These are phyloP conservation scores for Sciurus niger DNA, from an alignment of 2,113 vertebrate species.

Conservation along the genomic window DNA sequence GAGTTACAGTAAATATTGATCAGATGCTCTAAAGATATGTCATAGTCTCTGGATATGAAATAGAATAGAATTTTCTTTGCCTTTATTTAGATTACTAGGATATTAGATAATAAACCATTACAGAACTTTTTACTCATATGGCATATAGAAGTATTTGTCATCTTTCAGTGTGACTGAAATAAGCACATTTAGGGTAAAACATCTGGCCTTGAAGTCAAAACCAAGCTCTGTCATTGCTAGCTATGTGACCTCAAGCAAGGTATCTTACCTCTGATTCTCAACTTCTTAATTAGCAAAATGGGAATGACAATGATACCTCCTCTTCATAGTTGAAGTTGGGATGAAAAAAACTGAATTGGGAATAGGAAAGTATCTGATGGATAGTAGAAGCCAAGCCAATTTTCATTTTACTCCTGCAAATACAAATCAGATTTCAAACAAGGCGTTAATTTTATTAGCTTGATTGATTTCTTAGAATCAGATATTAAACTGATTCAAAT, in stretches of 20 bases:
- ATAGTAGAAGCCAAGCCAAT: background rate
- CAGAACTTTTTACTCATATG: background rate
- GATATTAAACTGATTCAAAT: constrained; percentile 3
- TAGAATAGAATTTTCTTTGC: background rate
- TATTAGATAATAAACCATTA: constrained; percentile 25
- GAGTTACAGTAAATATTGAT: constrained; percentile 21
- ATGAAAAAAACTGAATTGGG: background rate
- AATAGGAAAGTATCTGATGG: background rate
- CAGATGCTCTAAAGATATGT: background rate
- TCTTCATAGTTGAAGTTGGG: background rate
- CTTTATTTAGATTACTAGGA: constrained; percentile 23
- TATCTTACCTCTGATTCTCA: background rate
- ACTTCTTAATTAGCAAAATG: background rate
- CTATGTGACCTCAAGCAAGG: background rate
- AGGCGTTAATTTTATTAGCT: background rate
- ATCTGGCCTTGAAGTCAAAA: constrained; percentile 4
- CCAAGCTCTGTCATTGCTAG: background rate
- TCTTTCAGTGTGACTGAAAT: background rate
- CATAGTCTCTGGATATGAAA: constrained; percentile 42
- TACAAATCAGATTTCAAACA: background rate
- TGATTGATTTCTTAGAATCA: constrained; percentile 29
- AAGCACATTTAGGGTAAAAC: background rate
- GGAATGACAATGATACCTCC: background rate
- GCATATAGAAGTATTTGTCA: background rate
- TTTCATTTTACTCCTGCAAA: constrained; percentile 14